Base-by-base conservation (phyloP, 2,113 vertebrate species). In the Dasyprocta punctata region DNA sequence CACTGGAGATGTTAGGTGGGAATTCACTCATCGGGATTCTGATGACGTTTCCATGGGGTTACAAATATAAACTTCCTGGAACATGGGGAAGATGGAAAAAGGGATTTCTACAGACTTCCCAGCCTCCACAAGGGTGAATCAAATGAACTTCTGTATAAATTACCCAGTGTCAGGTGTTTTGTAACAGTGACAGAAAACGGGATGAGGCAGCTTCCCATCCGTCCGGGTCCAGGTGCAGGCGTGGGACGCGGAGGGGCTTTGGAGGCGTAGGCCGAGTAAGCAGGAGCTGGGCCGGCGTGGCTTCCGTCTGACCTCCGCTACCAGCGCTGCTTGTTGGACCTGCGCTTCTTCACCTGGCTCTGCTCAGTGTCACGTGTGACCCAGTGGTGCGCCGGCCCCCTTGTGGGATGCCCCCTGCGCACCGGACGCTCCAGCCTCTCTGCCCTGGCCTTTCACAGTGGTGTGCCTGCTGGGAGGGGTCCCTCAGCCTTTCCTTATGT, bases 241-340 rank as follows among this genome's bases (percentile, higher is more conserved):
- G 20, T 0, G 7, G 73, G 20, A 2, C 1, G 3, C 0, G 0
- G 1, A 4, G 41, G 52, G 24, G n/a, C n/a, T 71, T 49, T 44
- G 56, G 63, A 19, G 22, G 82, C 58, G 36, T 1, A 47, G 87
- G 13, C 14, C 22, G 36, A 16, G 49, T 17, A 47, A 78, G 12
- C 2, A 8, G 36, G 58, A 17, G 41, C 5, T 52, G 58, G 69
- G 58, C 47, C 38, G 28, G 19, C 20, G 30, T 36, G 7, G 47
- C 16, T 67, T 54, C 33, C 6, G 0, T 22, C 54, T 38, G 30
- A 65, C 52, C n/a, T 63, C 1, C 3, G 28, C n/a, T n/a, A 2
- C n/a, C 65, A 17, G 16, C 52, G 10, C 14, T 0, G 0, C 7
- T 12, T n/a, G 2, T 28, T 0, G 1, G 24, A 11, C 16, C 83